Base-by-base conservation (phyloP, 2,888 invertebrate genomes). In the Lamellibrachia columna region DNA sequence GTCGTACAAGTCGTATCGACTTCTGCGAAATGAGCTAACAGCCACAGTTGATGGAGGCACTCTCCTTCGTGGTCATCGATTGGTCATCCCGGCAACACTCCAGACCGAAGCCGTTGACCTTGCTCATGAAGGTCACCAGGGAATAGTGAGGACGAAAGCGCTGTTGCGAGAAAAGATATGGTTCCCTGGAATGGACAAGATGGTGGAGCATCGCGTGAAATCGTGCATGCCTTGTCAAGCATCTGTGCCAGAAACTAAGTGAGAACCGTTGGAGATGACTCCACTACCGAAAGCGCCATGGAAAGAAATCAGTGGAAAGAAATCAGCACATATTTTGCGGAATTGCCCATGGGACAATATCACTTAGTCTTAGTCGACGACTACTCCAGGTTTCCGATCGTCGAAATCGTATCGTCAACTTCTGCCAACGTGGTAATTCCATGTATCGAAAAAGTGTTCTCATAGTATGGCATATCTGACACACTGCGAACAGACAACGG, bases 61-160 rank as follows among this genome's bases (percentile, higher is more conserved):
- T 52, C 52, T 94, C 2, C 53, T 94, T n/a, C 3, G 93, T 55
- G 92, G 93, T 3, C 90, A 52, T 4, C 92, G 93, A 52, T 92
- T 94, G 22, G 92, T 94, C 11, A 93, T 95, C n/a, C 94, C 94
- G 75, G 90, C 92, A 58, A 53, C 92, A 7, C 91, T 95, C 55
- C 94, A 93, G 90, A n/a, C 90, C 28, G 91, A 91, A 92, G 94
- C 93, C 6, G 92, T 94, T 7, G 52, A 93, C 11, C 90, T 94
- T 22, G 95, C 94, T 40, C 95, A 95, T 75, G 93, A 93, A 53
- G 94, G 94, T 11, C 94, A 95, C 92, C 94, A 94, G 91, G 95
- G 94, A 3, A 92, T 94, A n/a, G 94, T 94, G n/a, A 93, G 93
- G 75, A 94, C 94, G 2, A 95, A 94, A 93, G 91, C 92, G 91